Evolutionary conservation across 2,113 vertebrate species (phyloP), one percentile per base, ranked within the genome.

Genomic region (Dryoscopus gambensis): DNA sequence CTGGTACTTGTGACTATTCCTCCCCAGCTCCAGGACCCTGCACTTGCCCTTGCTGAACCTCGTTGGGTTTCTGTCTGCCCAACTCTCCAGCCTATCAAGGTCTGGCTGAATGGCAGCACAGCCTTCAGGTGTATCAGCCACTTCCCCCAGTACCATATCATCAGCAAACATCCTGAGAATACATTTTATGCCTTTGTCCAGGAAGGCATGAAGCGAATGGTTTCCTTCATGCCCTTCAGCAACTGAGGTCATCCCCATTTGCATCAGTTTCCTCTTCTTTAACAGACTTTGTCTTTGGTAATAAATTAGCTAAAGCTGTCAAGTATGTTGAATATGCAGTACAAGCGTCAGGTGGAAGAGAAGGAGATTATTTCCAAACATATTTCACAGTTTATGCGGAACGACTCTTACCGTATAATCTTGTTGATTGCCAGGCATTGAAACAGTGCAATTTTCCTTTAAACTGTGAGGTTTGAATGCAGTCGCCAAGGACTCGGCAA

Each of bases 291-390:
- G 19, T 52, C 9, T 62, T 85, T 50, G 52, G 30, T 74, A 86
- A 75, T 74, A 84, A 68, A 92, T 78, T 37, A 90, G 17, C 25
- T 88, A 70, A 87, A 94, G 11, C 65, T 91, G 73, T 71, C 73
- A 89, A 77, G 13, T 46, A 19, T n/a, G 35, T 76, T 69, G 39
- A 93, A 85, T 62, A 69, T 59, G 59, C 30, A 80, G 52, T 33
- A 65, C 30, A 69, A 74, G n/a, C 7, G 1, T 92, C 76, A 86
- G 64, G 79, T 92, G 71, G 85, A 94, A 90, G 10, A 37, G 31
- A 92, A 85, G 27, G 49, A 91, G 57, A 80, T 74, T 86, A 93
- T 96, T 91, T 96, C 47, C 67, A 88, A 94, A 85, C 19, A 39
- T 71, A 75, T 91, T 83, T 96, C 77, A 90, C 74, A 83, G 70